Evolutionary conservation across 2,113 vertebrate genomes (phyloP), one percentile per base, ranked within the genome.

Genomic region (Motacilla alba): DNA sequence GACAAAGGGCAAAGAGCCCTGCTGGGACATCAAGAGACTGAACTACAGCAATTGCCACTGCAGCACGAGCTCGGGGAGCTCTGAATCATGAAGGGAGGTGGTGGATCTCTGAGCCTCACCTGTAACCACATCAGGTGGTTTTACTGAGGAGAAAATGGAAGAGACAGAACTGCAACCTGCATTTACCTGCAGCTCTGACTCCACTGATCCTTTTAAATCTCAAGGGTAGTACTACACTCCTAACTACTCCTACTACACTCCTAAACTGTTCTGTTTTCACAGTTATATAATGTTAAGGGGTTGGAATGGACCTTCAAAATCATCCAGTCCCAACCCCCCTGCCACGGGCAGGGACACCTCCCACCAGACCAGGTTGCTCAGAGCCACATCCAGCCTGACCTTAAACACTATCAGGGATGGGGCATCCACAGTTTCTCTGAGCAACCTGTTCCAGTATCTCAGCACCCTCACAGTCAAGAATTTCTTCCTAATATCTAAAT

Each of bases 31-130:
- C 31, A 6, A 15, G 23, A 17, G 2, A 33, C 37, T 26, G 12
- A 62, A 15, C 52, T 12, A 10, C 26, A 58, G 59, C 10, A 11
- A 6, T 0, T 18, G 3, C 12, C 5, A 0, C n/a, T 28, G 78
- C 66, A 63, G 33, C 31, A 31, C 0, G 11, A 83, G 19, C 63
- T n/a, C 66, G 21, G 11, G 44, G 39, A 64, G 53, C 9, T 89
- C 22, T 3, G 14, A 15, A 15, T 15, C 3, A 2, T 8, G 27
- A 52, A 46, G 43, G 16, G 8, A 73, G 43, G 33, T n/a, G 37
- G 27, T 35, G 11, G 33, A 15, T 47, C 16, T 59, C n/a, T 24
- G 13, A 39, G 44, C 53, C 49, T 72, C 68, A 20, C 31, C 33
- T n/a, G 55, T 53, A 69, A 69, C 19, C 12, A 11, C 8, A 1